Percentiles rank a stretch among this genome's conserved stretches.
Conservation (phyloP, 2,113 vertebrate genomes). For the Poicephalus gulielmi region DNA sequence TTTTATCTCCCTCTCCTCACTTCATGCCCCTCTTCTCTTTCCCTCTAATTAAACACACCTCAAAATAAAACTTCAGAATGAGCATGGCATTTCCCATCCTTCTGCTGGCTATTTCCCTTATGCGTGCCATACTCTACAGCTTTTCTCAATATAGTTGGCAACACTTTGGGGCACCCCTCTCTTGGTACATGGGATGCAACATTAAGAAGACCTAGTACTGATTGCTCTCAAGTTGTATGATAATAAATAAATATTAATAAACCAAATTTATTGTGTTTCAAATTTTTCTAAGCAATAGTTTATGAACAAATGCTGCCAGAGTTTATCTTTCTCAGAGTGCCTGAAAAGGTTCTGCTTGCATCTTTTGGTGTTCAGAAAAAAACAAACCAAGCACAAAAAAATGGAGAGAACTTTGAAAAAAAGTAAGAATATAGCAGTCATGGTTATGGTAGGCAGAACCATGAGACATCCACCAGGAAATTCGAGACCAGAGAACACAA, state of each 20-base stretch:
- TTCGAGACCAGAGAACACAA: background rate
- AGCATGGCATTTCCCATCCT: background rate
- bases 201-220: background rate
- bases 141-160: background rate
- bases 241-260: background rate
- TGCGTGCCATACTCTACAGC: background rate
- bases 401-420: background rate
- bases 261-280: background rate
- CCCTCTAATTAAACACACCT: background rate
- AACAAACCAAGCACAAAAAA: background rate
- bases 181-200: background rate
- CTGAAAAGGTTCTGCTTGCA: background rate
- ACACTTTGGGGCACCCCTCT: background rate
- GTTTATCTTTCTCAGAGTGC: background rate
- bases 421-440: background rate
- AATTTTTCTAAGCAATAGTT: background rate
- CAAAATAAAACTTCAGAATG: background rate
- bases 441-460: background rate
- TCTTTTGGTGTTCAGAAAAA: background rate
- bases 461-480: background rate
- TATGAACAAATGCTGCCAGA: background rate
- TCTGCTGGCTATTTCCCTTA: background rate
- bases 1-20: background rate
- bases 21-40: background rate
- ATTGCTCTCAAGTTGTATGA: background rate